Conservation (phyloP, 2,797 vertebrate species). For the Enoplosus armatus region DNA sequence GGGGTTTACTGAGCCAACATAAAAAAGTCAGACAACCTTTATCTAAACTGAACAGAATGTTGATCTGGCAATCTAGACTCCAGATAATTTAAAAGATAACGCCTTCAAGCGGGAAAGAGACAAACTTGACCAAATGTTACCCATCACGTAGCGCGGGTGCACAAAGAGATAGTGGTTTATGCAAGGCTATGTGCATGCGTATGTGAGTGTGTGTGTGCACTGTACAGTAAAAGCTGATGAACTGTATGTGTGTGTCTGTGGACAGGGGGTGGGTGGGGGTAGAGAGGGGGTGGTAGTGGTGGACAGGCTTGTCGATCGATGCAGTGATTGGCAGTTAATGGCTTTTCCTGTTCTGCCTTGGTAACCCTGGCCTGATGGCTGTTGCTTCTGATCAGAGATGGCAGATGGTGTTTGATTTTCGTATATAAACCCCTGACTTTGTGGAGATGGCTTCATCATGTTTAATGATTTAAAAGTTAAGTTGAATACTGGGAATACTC, state of each 20-base stretch:
- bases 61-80: slow-evolving; percentile 68
- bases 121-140: slow-evolving; percentile 47
- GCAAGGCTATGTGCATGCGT: slow-evolving; percentile 18
- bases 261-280: slow-evolving; percentile 55
- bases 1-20: slow-evolving; percentile 54
- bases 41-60: slow-evolving; percentile 68
- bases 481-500: slow-evolving; percentile 81
- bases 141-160: neutral
- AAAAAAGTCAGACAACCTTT: slow-evolving; percentile 57
- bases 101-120: slow-evolving; percentile 41
- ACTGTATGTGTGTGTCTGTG: slow-evolving; percentile 63
- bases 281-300: slow-evolving; percentile 72
- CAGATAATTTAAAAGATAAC: slow-evolving; percentile 72
- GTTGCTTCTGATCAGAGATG: slow-evolving; percentile 88
- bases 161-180: slow-evolving; percentile 29
- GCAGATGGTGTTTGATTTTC: slow-evolving; percentile 89
- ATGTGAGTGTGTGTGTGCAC: slow-evolving; percentile 36
- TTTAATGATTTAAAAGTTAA: slow-evolving; percentile 88
- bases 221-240: slow-evolving; percentile 74
- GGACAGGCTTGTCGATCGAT: slow-evolving; percentile 88
- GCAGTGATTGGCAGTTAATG: slow-evolving; percentile 91
- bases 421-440: slow-evolving; percentile 85
- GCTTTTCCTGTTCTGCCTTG: slow-evolving; percentile 90
- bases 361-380: slow-evolving; percentile 88
- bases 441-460: slow-evolving; percentile 87